Percentiles rank a stretch among this genome's conserved stretches.
Conservation (phyloP, 2,888 invertebrate species). For the Hirtodrosophila histrioides region DNA sequence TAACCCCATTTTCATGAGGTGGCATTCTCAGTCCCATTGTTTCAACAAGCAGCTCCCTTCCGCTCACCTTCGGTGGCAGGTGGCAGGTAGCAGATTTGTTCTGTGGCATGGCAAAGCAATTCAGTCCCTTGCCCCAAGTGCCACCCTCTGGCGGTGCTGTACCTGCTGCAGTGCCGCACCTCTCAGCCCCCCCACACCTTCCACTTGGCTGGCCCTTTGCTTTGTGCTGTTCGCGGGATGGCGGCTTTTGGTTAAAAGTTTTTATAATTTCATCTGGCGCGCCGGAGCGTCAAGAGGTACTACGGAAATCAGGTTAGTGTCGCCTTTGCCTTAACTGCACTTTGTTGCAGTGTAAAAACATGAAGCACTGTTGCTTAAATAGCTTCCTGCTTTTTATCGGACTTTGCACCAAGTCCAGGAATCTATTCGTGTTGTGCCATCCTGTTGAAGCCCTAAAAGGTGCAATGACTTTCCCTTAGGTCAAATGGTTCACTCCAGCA, state of each 20-base stretch:
- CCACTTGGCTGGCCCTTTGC: constrained; percentile 9
- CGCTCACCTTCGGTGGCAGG: constrained; percentile 11
- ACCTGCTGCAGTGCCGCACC: constrained; percentile 8
- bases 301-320: constrained; percentile 66
- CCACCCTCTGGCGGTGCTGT: constrained; percentile 1
- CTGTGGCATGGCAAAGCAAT: constrained; percentile 15
- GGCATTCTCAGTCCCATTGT: constrained; percentile 32
- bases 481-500: too few species aligned
- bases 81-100: constrained; percentile 33
- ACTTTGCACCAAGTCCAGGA: constrained; percentile 6
- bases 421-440: too few species aligned
- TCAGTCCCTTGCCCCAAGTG: constrained; percentile 31
- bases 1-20: constrained; percentile 68
- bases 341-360: constrained; percentile 52
- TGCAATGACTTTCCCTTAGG: neutral
- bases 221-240: constrained; percentile 40
- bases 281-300: constrained; percentile 45
- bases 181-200: constrained; percentile 9
- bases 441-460: neutral
- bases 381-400: constrained; percentile 35
- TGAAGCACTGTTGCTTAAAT: constrained; percentile 38
- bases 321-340: constrained; percentile 39
- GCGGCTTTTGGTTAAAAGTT: constrained; percentile 56
- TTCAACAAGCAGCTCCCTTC: constrained; percentile 15
- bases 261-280: constrained; percentile 70